Base-by-base conservation (phyloP, 2,888 invertebrate genomes). In the Agriopis leucophaearia region DNA sequence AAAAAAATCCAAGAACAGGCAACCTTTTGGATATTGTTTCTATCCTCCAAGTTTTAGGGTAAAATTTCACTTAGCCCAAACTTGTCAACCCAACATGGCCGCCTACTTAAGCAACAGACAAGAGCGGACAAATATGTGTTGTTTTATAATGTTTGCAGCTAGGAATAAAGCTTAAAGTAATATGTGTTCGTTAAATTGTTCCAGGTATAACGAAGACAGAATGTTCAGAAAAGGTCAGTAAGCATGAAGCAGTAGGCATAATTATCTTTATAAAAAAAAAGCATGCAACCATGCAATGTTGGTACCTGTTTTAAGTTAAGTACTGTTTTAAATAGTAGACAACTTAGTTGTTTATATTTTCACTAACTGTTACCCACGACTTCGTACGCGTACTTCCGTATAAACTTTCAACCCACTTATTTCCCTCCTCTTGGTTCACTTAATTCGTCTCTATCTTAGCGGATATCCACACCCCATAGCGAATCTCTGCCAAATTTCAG, bases 181-280 rank as follows among this genome's bases (percentile, higher is more conserved):
- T n/a, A n/a, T n/a, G n/a, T n/a, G n/a, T 66, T 16, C 36, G 70
- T 71, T 75, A 57, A 77, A 74, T 88, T 87, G 86, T 92, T 92
- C 42, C 92, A 92, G 92, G 89, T 85, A 83, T 87, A 85, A 88
- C 73, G 80, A 83, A 77, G 86, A 84, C 81, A 87, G 74, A 81
- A 92, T 89, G 92, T 82, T 90, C 82, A 88, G 81, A 82, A 86
- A 87, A 89, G 91, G 92, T 92, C 79, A 81, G 88, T 84, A 80
- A 15, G 47, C 48, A 63, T 71, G 54, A 52, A 38, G 40, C 44
- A 27, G 63, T 38, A 58, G 4, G 18, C 7, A 47, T 36, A 18
- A 35, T 27, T n/a, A 15, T 16, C n/a, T 13, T 10, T 15, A 5
- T 5, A 15, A 48, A 48, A 48, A 48, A 48, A 47, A 15, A 12